A percentile compares a stretch with the other conserved stretches of the same genome.
These are phyloP conservation scores for Nomada lathburiana DNA, from an alignment of 2,888 invertebrate genomes.

Conservation along the genomic window DNA sequence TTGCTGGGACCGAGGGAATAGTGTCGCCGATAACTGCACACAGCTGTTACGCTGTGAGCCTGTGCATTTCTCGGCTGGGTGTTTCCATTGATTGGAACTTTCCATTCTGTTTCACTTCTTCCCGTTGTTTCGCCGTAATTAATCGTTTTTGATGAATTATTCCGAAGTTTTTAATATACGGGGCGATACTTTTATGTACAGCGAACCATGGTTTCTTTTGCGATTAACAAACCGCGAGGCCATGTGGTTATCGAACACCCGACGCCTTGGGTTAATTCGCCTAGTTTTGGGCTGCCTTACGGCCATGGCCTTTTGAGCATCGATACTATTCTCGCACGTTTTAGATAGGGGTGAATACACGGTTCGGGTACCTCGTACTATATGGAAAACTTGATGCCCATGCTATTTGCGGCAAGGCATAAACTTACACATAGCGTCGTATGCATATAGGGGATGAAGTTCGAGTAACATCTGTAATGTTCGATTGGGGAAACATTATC, in stretches of 20 bases:
- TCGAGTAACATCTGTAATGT: not conserved
- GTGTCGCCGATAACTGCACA: conserved; percentile 5
- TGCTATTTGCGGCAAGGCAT: not conserved
- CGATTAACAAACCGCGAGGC: not conserved
- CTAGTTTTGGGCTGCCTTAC: not conserved
- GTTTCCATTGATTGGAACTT: conserved; percentile 3
- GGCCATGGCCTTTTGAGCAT: no score
- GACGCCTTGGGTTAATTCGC: not conserved
- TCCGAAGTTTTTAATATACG: not conserved
- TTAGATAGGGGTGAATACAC: not conserved
- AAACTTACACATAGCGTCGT: not conserved
- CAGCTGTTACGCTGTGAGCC: conserved; percentile 26
- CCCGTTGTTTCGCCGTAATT: not conserved
- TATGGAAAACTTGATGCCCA: not conserved
- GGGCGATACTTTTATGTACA: not conserved
- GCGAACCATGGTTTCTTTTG: not conserved
- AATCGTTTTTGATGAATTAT: not conserved
- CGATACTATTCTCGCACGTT: not conserved
- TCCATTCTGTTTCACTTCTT: not conserved
- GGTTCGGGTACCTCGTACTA: not conserved
- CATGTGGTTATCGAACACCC: not conserved
- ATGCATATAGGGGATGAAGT: not conserved
- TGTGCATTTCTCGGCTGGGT: not conserved
- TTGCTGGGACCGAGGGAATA: not conserved
- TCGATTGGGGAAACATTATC: not conserved